phyloP scores from a whole-genome alignment of 2,888 invertebrate genomes.

The Ectobius pallidus region DNA sequence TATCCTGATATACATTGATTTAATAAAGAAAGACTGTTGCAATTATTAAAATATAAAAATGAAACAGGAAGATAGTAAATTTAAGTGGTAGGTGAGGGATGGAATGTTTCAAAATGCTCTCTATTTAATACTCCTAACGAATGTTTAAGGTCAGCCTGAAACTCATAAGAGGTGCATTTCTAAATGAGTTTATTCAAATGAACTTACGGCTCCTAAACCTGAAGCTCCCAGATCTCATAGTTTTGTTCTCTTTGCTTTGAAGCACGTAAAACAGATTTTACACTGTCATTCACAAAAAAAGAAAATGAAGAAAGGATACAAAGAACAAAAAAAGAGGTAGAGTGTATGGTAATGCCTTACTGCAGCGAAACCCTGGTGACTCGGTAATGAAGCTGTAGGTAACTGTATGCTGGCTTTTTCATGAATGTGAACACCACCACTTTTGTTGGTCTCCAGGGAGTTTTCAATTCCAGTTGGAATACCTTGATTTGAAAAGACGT shows the following conservation, averaged over 20 bases:
- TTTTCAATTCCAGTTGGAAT: background rate
- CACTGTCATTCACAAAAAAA: background rate
- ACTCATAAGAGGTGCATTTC: no score
- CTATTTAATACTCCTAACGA: no score
- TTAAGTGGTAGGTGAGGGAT: no score
- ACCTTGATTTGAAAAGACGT: no score
- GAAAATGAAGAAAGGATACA: background rate
- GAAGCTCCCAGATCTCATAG: background rate
- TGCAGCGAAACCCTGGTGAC: background rate
- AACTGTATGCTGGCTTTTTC: background rate
- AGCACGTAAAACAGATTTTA: background rate
- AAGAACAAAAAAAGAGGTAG: background rate
- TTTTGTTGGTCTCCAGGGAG: background rate
- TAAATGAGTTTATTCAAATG: no score
- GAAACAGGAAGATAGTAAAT: no score
- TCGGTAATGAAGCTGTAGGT: background rate
- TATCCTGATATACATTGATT: no score
- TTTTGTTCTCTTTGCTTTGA: background rate
- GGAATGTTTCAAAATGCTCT: no score
- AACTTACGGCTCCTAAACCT: no score
- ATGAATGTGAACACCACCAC: background rate
- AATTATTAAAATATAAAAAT: no score
- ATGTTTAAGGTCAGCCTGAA: no score
- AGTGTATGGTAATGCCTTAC: background rate
- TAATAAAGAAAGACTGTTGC: no score